Conservation (phyloP, 2,888 invertebrate genomes). For the Dichetophora obliterata region DNA sequence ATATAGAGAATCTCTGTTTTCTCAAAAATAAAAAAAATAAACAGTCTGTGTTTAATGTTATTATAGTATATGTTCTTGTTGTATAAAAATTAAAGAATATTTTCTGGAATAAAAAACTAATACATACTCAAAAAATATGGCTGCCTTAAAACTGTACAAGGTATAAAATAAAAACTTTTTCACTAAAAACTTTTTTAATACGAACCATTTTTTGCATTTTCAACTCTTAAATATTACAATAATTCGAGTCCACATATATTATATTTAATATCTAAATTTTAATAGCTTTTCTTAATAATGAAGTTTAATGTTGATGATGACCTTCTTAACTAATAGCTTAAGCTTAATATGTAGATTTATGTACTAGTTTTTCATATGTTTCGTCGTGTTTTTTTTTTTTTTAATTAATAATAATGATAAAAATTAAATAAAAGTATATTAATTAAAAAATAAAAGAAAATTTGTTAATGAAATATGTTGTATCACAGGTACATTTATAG, state of each 20-base stretch:
- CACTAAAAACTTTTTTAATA: neutral
- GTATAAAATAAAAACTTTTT: neutral
- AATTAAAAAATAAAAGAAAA: conserved; percentile 36
- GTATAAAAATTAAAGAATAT: too few relatives aligned
- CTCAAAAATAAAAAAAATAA: too few relatives aligned
- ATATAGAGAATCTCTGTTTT: too few relatives aligned
- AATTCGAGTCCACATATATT: neutral
- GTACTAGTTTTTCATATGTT: neutral
- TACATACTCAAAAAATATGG: neutral
- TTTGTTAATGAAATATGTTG: conserved; percentile 59
- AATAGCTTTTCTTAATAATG: neutral
- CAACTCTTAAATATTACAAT: neutral
- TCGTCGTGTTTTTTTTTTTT: neutral
- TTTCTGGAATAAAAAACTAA: too few relatives aligned
- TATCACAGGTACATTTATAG: conserved; percentile 70
- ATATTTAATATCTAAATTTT: neutral
- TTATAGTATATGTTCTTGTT: too few relatives aligned
- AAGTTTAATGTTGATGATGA: neutral
- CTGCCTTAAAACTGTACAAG: neutral
- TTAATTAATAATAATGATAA: neutral
- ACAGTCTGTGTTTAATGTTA: too few relatives aligned
- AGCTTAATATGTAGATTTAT: neutral
- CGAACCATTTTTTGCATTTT: neutral
- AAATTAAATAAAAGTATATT: conserved; percentile 32
- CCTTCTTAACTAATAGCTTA: neutral